Percentiles rank a stretch among this genome's conserved stretches.
These are phyloP conservation scores for Rhabditoides inermis DNA, from an alignment of 2,888 invertebrate genomes.

Conservation along the genomic window DNA sequence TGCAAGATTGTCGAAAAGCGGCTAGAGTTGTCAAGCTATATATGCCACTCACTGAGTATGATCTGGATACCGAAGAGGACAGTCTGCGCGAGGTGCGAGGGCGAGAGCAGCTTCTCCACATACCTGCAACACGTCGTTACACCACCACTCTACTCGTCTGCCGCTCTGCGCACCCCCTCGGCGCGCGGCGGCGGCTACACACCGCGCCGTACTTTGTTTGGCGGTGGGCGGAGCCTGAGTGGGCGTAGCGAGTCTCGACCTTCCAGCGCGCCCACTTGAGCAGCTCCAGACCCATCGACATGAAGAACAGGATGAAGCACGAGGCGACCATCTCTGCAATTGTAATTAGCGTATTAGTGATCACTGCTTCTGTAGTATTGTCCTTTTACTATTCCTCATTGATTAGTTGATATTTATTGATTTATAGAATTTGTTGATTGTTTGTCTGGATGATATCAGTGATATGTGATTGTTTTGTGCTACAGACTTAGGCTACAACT, in stretches of 20 bases:
- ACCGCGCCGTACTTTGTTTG: neutral
- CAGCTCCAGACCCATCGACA: conserved; percentile 32
- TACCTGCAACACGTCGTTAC: conserved; percentile 14
- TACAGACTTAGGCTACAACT: no score
- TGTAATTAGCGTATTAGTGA: no score
- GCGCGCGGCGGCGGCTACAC: neutral
- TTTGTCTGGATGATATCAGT: no score
- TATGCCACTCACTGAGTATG: neutral
- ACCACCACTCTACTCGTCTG: neutral
- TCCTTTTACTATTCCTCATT: neutral
- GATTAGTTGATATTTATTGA: neutral
- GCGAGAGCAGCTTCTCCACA: conserved; percentile 22
- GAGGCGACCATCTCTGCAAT: conserved; percentile 39
- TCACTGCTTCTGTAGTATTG: neutral
- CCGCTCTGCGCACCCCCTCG: neutral
- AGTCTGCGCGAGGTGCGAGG: conserved; percentile 35
- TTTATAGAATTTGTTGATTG: neutral
- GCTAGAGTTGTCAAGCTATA: no score
- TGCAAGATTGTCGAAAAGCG: no score
- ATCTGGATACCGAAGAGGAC: conserved; percentile 38
- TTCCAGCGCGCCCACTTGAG: conserved; percentile 35
- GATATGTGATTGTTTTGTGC: neutral
- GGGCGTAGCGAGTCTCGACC: no score
- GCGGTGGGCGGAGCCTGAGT: no score
- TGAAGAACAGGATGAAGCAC: conserved; percentile 30